Evolutionary conservation across 92 coral and sea anemone species (phyloP), one percentile per base, ranked within the genome.

Genomic region (Parazoanthus atlanticus): DNA sequence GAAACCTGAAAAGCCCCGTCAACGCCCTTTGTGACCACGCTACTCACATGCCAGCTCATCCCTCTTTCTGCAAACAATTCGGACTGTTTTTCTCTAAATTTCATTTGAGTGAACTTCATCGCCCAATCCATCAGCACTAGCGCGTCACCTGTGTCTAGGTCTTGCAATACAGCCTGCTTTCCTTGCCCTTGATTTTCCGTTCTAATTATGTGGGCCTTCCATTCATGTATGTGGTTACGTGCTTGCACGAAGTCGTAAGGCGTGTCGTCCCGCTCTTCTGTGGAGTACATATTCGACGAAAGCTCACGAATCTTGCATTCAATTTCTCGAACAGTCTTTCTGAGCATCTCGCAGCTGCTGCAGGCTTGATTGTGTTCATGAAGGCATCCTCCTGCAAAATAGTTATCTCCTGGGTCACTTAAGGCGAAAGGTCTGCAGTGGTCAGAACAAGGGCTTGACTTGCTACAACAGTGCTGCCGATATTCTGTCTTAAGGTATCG

Each of bases 31-130:
- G 34, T 29, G 25, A 88, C 36, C 17, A 91, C 89, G 26, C 90
- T 88, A 81, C 93, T 88, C 33, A 93, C 85, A 78, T 90, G 95
- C 92, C 95, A 93, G 73, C 77, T 89, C 41, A 93, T 76, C 3
- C 95, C 95, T 19, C 93, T 64, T 36, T 92, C 88, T 15, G 74
- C 93, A 72, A 90, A 88, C 94, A 92, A 92, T 11, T 92, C 92
- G 30, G 88, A 52, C 79, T 93, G 95, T 70, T 90, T 90, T 74
- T 93, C 95, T 12, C 95, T 76, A 67, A 67, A 91, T 86, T 79
- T 84, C 46, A 67, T 61, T 16, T 85, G 88, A 36, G 58, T 5
- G 85, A 93, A 85, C 78, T 93, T 93, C 91, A 93, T 93, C 23
- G 93, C 95, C 95, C 95, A 93, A 86, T 93, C 93, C 38, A 49